Conservation (phyloP, 2,113 vertebrate genomes). For the Caracal caracal region DNA sequence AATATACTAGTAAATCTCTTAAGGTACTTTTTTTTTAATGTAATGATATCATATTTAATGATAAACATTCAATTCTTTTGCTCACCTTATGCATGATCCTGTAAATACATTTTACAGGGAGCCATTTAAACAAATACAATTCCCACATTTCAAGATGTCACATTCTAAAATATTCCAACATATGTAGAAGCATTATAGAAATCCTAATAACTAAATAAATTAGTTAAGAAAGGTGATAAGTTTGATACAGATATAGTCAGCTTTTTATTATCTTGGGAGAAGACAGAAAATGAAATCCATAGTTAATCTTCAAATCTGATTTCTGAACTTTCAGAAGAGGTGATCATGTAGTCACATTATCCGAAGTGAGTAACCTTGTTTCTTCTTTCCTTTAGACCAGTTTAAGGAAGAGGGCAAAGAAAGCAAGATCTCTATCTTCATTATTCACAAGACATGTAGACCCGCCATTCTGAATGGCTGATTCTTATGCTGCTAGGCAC, state of each 20-base stretch:
- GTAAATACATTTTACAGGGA: neutral
- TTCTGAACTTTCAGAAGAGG: neutral
- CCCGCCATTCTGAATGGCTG: neutral
- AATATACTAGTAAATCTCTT: neutral
- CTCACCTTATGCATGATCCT: neutral
- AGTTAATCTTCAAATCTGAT: conserved; percentile 10
- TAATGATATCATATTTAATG: neutral
- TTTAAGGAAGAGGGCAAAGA: neutral
- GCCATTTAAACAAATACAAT: neutral
- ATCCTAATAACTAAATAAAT: neutral
- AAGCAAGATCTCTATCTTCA: neutral
- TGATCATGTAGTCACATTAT: neutral
- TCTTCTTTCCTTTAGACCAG: neutral
- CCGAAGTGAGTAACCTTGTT: neutral
- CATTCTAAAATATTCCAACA: neutral
- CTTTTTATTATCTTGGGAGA: neutral
- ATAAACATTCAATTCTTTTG: neutral
- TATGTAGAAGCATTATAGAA: neutral
- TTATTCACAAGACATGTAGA: neutral
- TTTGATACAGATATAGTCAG: neutral
- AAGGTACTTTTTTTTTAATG: neutral
- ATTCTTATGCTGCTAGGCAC: neutral
- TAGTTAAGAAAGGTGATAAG: neutral
- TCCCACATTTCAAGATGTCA: neutral
- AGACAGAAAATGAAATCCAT: conserved; percentile 16